Conservation (phyloP, 1,140 invertebrate species). For the Ostrea edulis region DNA sequence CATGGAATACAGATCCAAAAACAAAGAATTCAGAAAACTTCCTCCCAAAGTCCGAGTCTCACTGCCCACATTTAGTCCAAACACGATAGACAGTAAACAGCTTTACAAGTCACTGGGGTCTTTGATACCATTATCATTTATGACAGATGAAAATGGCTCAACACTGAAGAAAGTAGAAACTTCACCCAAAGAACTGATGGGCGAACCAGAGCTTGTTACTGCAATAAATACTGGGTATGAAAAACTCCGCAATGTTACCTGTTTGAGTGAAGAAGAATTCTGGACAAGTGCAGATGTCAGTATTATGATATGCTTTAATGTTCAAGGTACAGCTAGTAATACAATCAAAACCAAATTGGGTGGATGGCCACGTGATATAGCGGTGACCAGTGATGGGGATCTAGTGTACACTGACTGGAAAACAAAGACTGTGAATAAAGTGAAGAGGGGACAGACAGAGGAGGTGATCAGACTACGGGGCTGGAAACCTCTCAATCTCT, state of each 20-base stretch:
- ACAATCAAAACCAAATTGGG: background rate
- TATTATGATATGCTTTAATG: background rate
- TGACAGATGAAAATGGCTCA: background rate
- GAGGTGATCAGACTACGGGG: background rate
- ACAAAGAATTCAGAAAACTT: background rate
- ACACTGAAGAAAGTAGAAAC: background rate
- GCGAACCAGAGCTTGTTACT: background rate
- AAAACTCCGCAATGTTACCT: background rate
- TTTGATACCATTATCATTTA: background rate
- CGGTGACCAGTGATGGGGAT: background rate
- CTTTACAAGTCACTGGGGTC: background rate
- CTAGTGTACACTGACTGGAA: background rate
- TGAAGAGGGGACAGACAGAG: background rate
- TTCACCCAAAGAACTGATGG: background rate
- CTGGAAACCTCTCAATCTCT: background rate
- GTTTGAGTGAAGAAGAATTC: background rate
- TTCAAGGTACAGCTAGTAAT: background rate
- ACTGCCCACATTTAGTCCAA: background rate
- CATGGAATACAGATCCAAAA: background rate
- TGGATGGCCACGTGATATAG: background rate
- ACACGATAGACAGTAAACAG: background rate
- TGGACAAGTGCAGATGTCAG: background rate
- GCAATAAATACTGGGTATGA: background rate
- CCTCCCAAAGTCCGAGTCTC: background rate
- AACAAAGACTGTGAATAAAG: background rate